Evolutionary conservation across 2,113 vertebrate genomes (phyloP).

Genomic region (Etheostoma cragini): DNA sequence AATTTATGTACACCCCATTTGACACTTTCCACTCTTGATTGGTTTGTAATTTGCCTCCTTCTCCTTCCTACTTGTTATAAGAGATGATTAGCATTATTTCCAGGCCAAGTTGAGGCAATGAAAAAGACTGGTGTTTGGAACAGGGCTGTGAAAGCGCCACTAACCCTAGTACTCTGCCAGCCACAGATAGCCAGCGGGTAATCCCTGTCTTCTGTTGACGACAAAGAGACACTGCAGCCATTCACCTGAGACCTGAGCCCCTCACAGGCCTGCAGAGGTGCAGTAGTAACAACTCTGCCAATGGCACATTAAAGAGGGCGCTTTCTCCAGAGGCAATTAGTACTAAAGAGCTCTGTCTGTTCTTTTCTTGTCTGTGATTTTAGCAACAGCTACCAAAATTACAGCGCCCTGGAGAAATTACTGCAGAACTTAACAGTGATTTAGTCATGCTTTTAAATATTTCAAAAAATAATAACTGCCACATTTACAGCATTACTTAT

Average conservation of each 20-base stretch:
- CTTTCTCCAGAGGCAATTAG: constrained; percentile 58
- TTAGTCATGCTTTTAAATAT: constrained; percentile 33
- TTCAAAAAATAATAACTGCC: constrained; percentile 12
- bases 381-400: constrained; percentile 48
- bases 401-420: constrained; percentile 53
- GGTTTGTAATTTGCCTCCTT: constrained; percentile 69
- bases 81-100: constrained; percentile 73
- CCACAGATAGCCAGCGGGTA: constrained; percentile 62
- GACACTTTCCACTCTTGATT: constrained; percentile 70
- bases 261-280: constrained; percentile 44
- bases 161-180: constrained; percentile 29
- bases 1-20: constrained; percentile 77
- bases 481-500: constrained; percentile 39
- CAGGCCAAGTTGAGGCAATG: constrained; percentile 51
- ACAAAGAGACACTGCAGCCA: constrained; percentile 34
- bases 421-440: constrained; percentile 21
- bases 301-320: constrained; percentile 26
- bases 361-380: constrained; percentile 48
- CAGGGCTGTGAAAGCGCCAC: constrained; percentile 56
- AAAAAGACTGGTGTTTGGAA: constrained; percentile 56
- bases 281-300: constrained; percentile 47
- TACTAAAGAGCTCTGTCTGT: constrained; percentile 25
- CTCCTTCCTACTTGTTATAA: constrained; percentile 68
- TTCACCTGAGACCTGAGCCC: constrained; percentile 60
- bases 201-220: constrained; percentile 38